Evolutionary conservation across 1,140 invertebrate species (phyloP).

Genomic region (Campoletis sonorensis): DNA sequence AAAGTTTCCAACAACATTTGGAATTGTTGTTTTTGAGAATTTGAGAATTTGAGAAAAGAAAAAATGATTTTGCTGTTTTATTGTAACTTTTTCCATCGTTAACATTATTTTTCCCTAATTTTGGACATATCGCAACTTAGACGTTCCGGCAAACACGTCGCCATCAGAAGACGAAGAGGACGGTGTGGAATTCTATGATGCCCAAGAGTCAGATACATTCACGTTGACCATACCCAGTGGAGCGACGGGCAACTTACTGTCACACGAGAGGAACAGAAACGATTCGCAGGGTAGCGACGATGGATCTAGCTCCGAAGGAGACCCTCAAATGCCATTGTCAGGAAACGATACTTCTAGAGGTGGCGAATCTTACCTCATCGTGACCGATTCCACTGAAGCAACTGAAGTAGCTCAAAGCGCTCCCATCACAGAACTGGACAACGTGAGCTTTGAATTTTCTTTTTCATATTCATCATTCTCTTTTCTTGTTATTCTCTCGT

Average conservation of each 20-base stretch:
- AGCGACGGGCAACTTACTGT: conserved; percentile 65
- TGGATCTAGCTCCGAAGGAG: conserved; percentile 75
- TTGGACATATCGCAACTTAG: conserved; percentile 43
- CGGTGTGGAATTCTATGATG: conserved; percentile 93
- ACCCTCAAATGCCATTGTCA: conserved; percentile 66
- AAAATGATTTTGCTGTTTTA: no score
- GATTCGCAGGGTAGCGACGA: conserved; percentile 75
- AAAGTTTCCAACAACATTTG: no score
- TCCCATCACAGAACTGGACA: conserved; percentile 68
- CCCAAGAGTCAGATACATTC: conserved; percentile 86
- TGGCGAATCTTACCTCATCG: conserved; percentile 70
- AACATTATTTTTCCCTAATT: conserved; percentile 33
- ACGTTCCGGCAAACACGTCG: conserved; percentile 76
- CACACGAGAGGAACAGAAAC: conserved; percentile 65
- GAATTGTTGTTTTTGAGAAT: no score
- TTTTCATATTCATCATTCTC: no score
- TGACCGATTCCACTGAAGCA: conserved; percentile 70
- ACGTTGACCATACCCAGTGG: conserved; percentile 81
- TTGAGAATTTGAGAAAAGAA: no score
- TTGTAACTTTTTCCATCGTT: no score
- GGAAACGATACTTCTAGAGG: conserved; percentile 64
- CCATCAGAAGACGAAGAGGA: conserved; percentile 92
- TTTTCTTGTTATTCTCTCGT: no score
- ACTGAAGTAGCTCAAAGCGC: conserved; percentile 54
- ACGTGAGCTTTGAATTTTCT: conserved; percentile 60